Percentiles rank a stretch among this genome's conserved stretches.
Evolutionary conservation across 2,797 vertebrate species (phyloP).

Genomic region (Tapirus indicus): DNA sequence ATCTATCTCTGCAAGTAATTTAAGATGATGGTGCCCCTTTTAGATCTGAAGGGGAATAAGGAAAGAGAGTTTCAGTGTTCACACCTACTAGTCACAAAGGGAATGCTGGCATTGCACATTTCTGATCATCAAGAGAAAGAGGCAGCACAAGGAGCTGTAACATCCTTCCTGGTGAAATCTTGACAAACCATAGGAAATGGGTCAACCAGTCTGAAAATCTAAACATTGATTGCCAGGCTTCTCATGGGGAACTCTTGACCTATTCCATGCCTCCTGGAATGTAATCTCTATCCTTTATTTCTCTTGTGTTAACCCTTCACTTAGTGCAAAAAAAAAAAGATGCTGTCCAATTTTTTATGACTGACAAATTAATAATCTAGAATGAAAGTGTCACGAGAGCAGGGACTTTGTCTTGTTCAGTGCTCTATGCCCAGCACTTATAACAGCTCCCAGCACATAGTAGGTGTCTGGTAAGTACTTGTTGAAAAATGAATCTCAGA

Average conservation of each 20-base stretch:
- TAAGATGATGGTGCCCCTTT: neutral
- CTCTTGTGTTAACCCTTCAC: neutral
- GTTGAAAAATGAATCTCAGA: neutral
- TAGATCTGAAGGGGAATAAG: neutral
- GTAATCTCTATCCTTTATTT: neutral
- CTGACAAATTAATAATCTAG: neutral
- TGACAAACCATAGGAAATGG: neutral
- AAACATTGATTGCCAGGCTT: neutral
- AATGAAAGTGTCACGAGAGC: neutral
- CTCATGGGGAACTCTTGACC: neutral
- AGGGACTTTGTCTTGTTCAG: neutral
- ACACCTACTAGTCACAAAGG: neutral
- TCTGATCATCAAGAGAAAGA: neutral
- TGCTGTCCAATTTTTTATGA: neutral
- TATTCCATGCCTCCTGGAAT: neutral
- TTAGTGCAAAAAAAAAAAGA: neutral
- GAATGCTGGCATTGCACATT: neutral
- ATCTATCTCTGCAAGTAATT: neutral
- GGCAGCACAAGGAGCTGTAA: neutral
- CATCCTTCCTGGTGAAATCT: neutral
- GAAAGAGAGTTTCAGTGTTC: neutral
- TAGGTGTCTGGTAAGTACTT: neutral
- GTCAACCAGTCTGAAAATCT: neutral
- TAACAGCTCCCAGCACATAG: neutral
- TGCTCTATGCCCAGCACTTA: neutral